A percentile compares a stretch with the other conserved stretches of the same genome.
Evolutionary conservation across 2,113 vertebrate genomes (phyloP).

Genomic region (Uria lomvia): DNA sequence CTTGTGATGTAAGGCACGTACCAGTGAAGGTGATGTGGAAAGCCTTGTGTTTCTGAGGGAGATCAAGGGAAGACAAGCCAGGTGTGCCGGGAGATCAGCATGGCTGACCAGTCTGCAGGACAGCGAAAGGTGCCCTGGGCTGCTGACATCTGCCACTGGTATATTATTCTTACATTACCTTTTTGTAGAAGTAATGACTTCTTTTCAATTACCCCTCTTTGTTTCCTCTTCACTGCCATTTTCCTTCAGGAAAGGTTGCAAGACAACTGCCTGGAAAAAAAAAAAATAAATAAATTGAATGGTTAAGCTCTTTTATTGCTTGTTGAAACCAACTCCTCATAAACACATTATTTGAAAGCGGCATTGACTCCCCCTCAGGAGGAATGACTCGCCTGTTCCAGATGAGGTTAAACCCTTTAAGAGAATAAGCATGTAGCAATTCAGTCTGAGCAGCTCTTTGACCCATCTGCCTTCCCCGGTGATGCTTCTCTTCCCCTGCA

Average conservation of each 20-base stretch:
- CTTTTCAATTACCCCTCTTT: neutral
- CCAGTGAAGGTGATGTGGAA: neutral
- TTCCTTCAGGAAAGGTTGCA: neutral
- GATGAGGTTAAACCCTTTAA: neutral
- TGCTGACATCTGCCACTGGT: neutral
- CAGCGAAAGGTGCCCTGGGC: neutral
- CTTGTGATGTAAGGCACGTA: accelerated
- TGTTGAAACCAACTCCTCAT: neutral
- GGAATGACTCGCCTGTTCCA: neutral
- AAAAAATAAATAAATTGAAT: neutral
- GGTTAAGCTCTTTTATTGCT: neutral
- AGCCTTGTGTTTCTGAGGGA: neutral
- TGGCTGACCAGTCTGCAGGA: neutral
- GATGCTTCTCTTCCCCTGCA: neutral
- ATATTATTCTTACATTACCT: neutral
- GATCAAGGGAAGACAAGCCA: neutral
- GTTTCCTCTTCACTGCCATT: neutral
- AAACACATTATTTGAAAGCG: neutral
- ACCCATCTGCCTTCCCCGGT: neutral
- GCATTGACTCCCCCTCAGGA: neutral
- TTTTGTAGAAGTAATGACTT: neutral
- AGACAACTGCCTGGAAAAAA: neutral
- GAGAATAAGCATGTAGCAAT: neutral
- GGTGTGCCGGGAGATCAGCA: accelerated
- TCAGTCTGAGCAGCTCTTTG: neutral